A percentile compares a stretch with the other conserved stretches of the same genome.
These are phyloP conservation scores for Nerophis ophidion DNA, from an alignment of 2,113 vertebrate genomes.

Conservation along the genomic window DNA sequence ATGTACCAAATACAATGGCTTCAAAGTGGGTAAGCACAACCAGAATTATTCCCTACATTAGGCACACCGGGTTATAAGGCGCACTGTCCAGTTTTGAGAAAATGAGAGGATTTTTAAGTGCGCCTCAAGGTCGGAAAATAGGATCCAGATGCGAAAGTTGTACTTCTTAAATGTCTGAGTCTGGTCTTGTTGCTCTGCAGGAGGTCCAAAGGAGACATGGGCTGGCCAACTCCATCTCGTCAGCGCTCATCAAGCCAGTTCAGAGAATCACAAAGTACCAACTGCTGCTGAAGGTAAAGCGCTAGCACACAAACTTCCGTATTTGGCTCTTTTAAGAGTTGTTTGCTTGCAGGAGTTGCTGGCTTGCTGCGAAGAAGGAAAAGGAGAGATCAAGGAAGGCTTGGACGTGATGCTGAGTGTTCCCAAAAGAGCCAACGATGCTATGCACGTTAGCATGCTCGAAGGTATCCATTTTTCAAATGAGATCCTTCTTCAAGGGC, in stretches of 20 bases:
- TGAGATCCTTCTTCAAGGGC: no score
- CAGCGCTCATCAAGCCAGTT: slow-evolving; percentile 95
- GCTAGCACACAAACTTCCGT: not conserved
- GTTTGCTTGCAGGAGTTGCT: slow-evolving; percentile 81
- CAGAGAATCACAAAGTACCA: slow-evolving; percentile 99
- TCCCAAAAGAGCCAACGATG: slow-evolving; percentile 95
- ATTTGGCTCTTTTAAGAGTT: not conserved
- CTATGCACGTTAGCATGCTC: slow-evolving; percentile 99
- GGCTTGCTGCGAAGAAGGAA: slow-evolving; percentile 96
- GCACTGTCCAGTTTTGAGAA: no score
- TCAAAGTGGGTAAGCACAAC: no score
- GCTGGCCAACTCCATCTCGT: slow-evolving; percentile 94
- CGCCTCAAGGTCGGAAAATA: no score
- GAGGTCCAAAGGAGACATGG: slow-evolving; percentile 95
- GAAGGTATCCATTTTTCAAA: slow-evolving; percentile 77
- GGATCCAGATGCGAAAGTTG: not conserved
- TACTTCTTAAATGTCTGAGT: not conserved
- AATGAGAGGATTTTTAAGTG: no score
- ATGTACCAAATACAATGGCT: no score
- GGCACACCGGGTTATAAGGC: no score
- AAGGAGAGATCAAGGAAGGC: slow-evolving; percentile 97
- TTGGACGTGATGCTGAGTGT: slow-evolving; percentile 98
- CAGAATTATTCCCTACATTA: no score
- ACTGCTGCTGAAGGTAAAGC: slow-evolving; percentile 88
- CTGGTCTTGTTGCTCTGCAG: slow-evolving; percentile 52